Conservation (phyloP, 1,140 invertebrate species). For the Caenorhabditis briggsae region DNA sequence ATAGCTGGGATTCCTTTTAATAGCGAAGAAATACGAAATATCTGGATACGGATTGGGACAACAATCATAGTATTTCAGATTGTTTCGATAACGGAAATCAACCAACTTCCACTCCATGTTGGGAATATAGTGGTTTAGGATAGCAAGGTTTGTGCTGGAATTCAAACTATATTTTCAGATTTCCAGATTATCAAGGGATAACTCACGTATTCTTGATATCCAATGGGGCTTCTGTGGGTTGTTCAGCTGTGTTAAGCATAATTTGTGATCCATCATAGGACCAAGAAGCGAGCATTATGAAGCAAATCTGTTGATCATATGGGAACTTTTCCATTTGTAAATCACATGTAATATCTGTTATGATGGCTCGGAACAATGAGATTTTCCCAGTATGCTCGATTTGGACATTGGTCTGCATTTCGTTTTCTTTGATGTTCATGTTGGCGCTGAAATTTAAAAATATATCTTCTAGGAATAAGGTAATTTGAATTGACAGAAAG, state of each 20-base stretch:
- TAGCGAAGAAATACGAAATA: constrained; percentile 76
- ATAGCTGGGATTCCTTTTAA: constrained; percentile 76
- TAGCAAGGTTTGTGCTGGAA: constrained; percentile 65
- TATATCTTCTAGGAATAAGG: background rate
- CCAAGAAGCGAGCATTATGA: constrained; percentile 75
- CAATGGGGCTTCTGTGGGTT: constrained; percentile 60
- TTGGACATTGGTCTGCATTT: constrained; percentile 75
- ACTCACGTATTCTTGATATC: constrained; percentile 60
- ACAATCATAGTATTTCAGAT: constrained; percentile 76
- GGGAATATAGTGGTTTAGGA: constrained; percentile 75
- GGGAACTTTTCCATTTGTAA: constrained; percentile 74
- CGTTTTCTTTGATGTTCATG: constrained; percentile 77
- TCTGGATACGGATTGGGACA: constrained; percentile 73
- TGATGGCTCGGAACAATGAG: constrained; percentile 73
- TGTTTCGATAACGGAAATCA: constrained; percentile 72
- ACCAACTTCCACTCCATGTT: constrained; percentile 76
- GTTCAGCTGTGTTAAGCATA: constrained; percentile 68
- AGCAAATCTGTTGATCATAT: constrained; percentile 76
- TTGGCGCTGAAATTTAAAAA: constrained; percentile 70
- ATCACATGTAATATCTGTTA: constrained; percentile 76
- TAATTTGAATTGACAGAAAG: no score
- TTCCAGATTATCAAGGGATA: background rate
- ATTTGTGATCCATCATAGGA: constrained; percentile 74
- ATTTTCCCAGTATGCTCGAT: constrained; percentile 72
- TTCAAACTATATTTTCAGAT: background rate